Evolutionary conservation across 2,113 vertebrate genomes (phyloP).

Genomic region (Plectropomus leopardus): DNA sequence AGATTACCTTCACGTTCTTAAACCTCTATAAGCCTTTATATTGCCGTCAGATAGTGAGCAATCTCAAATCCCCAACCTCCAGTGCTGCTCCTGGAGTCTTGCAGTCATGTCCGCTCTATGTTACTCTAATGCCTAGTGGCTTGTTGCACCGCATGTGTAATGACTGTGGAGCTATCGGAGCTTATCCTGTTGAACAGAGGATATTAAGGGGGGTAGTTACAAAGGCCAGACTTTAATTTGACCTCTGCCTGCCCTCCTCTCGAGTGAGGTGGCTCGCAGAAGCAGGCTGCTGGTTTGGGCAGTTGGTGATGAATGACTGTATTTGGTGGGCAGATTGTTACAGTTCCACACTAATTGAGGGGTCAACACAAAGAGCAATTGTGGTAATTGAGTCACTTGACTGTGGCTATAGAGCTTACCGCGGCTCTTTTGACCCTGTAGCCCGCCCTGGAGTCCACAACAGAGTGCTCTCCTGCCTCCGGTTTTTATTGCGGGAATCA

Average conservation of each 20-base stretch:
- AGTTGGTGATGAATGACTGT: slow-evolving; percentile 96
- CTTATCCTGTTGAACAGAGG: slow-evolving; percentile 86
- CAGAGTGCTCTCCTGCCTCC: slow-evolving; percentile 39
- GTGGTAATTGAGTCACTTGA: slow-evolving; percentile 93
- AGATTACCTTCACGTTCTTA: slow-evolving; percentile 33
- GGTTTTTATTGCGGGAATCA: slow-evolving; percentile 42
- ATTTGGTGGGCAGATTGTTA: slow-evolving; percentile 95
- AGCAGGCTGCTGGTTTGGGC: slow-evolving; percentile 89
- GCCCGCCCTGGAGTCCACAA: slow-evolving; percentile 81
- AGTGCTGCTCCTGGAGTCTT: not conserved
- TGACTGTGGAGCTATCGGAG: slow-evolving; percentile 66
- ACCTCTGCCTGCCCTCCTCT: slow-evolving; percentile 90
- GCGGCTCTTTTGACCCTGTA: slow-evolving; percentile 83
- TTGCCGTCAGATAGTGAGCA: slow-evolving; percentile 3
- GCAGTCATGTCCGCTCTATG: slow-evolving; percentile 15
- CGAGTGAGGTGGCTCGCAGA: slow-evolving; percentile 84
- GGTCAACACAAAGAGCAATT: slow-evolving; percentile 92
- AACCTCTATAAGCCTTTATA: not conserved
- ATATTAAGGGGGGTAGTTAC: slow-evolving; percentile 90
- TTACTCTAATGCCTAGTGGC: slow-evolving; percentile 59
- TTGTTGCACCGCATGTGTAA: slow-evolving; percentile 67
- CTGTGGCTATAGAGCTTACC: slow-evolving; percentile 89
- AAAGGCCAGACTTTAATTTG: slow-evolving; percentile 89
- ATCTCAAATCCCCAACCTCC: slow-evolving; percentile 33
- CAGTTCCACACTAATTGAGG: slow-evolving; percentile 95